Conservation (phyloP, 2,888 invertebrate genomes). For the Leucophora obtusa region DNA sequence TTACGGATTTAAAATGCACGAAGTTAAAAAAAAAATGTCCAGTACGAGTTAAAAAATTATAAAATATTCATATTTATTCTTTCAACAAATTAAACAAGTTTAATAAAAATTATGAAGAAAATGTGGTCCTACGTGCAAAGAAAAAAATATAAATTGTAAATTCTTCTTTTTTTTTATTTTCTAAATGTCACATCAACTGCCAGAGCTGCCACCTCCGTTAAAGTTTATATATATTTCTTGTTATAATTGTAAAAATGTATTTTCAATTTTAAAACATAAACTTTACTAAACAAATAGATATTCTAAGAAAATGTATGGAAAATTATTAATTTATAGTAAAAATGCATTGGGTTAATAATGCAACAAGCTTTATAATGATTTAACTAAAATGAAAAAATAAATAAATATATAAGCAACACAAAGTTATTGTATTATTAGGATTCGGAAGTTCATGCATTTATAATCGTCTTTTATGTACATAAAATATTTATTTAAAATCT, state of each 20-base stretch:
- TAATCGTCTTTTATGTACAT: no score
- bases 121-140: not conserved
- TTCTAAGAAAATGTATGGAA: not conserved
- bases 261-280: slow-evolving; percentile 6
- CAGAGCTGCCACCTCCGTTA: slow-evolving; percentile 69
- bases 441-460: no score
- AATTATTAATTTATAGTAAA: not conserved
- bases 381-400: slow-evolving; percentile 27
- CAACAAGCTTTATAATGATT: slow-evolving; percentile 23
- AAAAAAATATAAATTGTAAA: not conserved
- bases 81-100: not conserved
- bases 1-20: not conserved
- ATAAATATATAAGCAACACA: not conserved
- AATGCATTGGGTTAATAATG: slow-evolving; percentile 39
- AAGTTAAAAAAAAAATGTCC: not conserved
- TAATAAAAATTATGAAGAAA: not conserved
- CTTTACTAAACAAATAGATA: not conserved
- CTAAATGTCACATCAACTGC: slow-evolving; percentile 61
- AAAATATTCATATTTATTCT: not conserved
- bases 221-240: slow-evolving; percentile 34
- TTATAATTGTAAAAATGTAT: slow-evolving; percentile 37
- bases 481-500: no score
- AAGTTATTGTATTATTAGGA: no score
- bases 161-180: not conserved
- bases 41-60: not conserved